Evolutionary conservation across 2,888 invertebrate species (phyloP), one percentile per base, ranked within the genome.

Genomic region (Beris chalybata): DNA sequence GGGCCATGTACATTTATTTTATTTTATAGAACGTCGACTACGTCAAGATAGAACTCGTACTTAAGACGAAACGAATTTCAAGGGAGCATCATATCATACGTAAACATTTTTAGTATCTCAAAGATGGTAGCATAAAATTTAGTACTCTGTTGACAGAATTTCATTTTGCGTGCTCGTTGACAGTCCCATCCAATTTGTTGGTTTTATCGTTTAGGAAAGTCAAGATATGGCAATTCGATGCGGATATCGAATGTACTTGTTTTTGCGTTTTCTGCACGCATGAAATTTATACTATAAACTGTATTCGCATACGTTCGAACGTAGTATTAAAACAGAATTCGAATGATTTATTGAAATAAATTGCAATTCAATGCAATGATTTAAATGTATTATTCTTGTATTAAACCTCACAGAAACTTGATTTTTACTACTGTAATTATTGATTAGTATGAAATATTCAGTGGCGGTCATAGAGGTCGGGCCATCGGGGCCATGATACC

Each of bases 141-240:
- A 59, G 31, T 50, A 59, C 59, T 59, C 59, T 59, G 59, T 59
- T 59, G 59, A 59, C 59, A 50, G 44, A 59, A 59, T 59, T 59
- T 31, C 44, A 32, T 59, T 59, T 59, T 59, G 22, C 59, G 38
- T 32, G 30, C 59, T 59, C 50, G 48, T 31, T 48, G 22, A 22
- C 45, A 29, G 54, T 22, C 32, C 12, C 31, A 12, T 58, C 7
- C 57, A 47, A 58, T 58, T 58, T 58, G 57, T 47, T 45, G 30
- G 30, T 45, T 58, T 58, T 58, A 31, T 47, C 30, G 11, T 7
- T n/a, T 12, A 22, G 47, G 45, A 7, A 47, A 58, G 45, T 58
- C 30, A 30, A 58, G 45, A 45, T 45, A 58, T 58, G 57, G 11
- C 57, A 47, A 58, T 58, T 47, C 57, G 45, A 58, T 58, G 57